Percentiles rank a stretch among this genome's conserved stretches.
These are phyloP conservation scores for Phyto melanocephala DNA, from an alignment of 2,888 invertebrate species.

Conservation along the genomic window DNA sequence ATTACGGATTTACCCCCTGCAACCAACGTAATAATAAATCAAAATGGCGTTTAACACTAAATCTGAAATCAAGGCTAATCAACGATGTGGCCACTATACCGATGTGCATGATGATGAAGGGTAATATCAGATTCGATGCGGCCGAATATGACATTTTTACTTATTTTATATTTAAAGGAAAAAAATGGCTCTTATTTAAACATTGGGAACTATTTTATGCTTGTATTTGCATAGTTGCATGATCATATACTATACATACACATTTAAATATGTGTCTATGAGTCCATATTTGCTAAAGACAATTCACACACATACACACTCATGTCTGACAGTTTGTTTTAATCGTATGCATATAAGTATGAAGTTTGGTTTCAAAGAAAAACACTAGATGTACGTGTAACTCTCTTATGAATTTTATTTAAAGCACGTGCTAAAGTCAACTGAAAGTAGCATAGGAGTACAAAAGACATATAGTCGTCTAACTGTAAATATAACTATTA, in stretches of 20 bases:
- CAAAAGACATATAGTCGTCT: neutral
- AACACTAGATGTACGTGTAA: slow-evolving; percentile 40
- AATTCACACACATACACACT: neutral
- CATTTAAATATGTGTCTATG: neutral
- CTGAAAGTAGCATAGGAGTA: neutral
- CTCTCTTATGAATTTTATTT: slow-evolving; percentile 44
- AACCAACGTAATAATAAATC: too few species aligned
- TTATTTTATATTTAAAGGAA: too few species aligned
- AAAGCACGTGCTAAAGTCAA: slow-evolving; percentile 52
- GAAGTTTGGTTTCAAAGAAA: slow-evolving; percentile 43
- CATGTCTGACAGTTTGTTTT: slow-evolving; percentile 1
- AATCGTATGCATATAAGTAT: neutral
- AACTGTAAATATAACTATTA: slow-evolving; percentile 24
- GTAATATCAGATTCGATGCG: too few species aligned
- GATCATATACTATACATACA: neutral
- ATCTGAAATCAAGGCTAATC: too few species aligned
- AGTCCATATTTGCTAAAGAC: slow-evolving; percentile 12
- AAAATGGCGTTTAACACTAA: too few species aligned
- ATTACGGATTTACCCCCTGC: too few species aligned
- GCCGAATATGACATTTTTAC: too few species aligned
- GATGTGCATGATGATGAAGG: too few species aligned
- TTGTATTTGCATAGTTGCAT: too few species aligned
- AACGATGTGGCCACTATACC: too few species aligned
- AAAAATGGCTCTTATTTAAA: too few species aligned
- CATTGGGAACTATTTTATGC: too few species aligned